Percentiles rank a stretch among this genome's conserved stretches.
Conservation (phyloP, 2,888 invertebrate genomes). For the Aspidapion aeneum region DNA sequence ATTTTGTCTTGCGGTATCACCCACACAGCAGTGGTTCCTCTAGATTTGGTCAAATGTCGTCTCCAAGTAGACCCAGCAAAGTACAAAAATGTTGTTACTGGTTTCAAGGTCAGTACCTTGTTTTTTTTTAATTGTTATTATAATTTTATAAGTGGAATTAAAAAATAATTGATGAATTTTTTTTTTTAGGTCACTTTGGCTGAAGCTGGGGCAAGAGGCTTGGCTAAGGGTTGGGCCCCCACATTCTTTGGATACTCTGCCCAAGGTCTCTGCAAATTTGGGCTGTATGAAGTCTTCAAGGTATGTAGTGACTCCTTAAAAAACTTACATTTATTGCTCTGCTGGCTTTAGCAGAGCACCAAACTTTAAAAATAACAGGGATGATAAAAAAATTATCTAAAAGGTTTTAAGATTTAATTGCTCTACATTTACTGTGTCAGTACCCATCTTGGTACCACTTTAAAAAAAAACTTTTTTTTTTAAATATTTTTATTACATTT, state of each 20-base stretch:
- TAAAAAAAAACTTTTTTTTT: no score
- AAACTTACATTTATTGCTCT: no score
- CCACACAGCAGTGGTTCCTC: slow-evolving; percentile 91
- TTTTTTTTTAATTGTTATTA: not conserved
- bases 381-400: no score
- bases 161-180: no score
- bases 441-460: no score
- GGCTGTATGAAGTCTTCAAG: slow-evolving; percentile 83
- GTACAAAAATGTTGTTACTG: slow-evolving; percentile 85
- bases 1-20: slow-evolving; percentile 75
- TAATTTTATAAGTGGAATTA: not conserved
- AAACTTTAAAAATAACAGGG: no score
- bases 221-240: slow-evolving; percentile 97
- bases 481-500: no score
- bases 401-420: no score
- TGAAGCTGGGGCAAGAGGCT: slow-evolving; percentile 83
- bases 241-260: slow-evolving; percentile 96
- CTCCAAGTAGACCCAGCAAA: slow-evolving; percentile 92
- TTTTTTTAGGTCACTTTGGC: slow-evolving; percentile 80
- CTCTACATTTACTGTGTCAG: no score
- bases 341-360: no score
- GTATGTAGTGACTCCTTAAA: no score
- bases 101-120: slow-evolving; percentile 56
- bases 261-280: slow-evolving; percentile 96
- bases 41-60: slow-evolving; percentile 95